Evolutionary conservation across 1,140 invertebrate genomes (phyloP), one percentile per base, ranked within the genome.

Genomic region (Euura lappo): DNA sequence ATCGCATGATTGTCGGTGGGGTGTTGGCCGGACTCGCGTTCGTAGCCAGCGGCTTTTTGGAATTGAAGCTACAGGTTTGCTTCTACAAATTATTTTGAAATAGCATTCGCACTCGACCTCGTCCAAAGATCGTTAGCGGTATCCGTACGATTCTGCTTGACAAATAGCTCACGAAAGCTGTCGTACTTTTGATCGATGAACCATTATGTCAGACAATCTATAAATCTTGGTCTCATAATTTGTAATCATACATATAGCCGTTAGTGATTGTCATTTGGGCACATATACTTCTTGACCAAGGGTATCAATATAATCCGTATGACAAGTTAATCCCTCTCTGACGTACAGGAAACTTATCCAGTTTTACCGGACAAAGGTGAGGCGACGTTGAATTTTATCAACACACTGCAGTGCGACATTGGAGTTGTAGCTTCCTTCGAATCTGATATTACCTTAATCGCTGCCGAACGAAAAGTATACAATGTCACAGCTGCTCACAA

Each of bases 1-100:
- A 93, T 75, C 88, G 92, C 73, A 94, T 95, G 88, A 86, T 88
- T 1, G 80, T 90, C 5, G 94, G 94, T 51, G 92, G 93, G 69
- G 74, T 93, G 46, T 80, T 94, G 7, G 91, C 91, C 64, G 88
- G 89, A n/a, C 45, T 89, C 4, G 86, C 93, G 4, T 94, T 94
- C 83, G 75, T 91, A 44, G 51, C 44, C 43, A 76, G 75, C 69
- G 75, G 75, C 66, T 44, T 73, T 51, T 68, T 76, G 13, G 78
- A 79, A 75, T 65, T 78, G 7, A 71, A 73, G 60, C 65, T 79
- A 13, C 68, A 78, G 74, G 74, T 79, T 64, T 8, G 51, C 51
- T 11, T 28, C 13, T 28, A 7, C 13, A 10, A 51, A 70, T 44
- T 70, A 45, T 70, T 70, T 10, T 45, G 44, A 6, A 5, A 7